phyloP scores from a whole-genome alignment of 35 echinoderm and acorn worm genomes.

The Apostichopus japonicus region DNA sequence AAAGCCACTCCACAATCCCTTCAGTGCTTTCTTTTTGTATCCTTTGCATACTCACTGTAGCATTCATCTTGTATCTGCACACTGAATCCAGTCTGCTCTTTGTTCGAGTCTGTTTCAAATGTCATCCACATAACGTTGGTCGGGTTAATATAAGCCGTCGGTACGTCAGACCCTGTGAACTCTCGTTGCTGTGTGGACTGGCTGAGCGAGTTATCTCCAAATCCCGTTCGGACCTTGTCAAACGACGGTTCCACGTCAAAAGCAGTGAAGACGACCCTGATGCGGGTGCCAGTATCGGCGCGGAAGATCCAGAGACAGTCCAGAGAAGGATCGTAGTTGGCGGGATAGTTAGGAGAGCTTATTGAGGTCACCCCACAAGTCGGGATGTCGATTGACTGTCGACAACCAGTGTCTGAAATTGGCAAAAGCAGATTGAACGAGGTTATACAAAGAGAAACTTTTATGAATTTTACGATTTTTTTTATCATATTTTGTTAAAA shows the following conservation, averaged over 20 bases:
- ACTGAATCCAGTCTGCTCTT: slow-evolving; percentile 44
- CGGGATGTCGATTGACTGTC: slow-evolving; percentile 43
- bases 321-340: background rate
- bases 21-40: too few species aligned
- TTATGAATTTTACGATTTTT: too few species aligned
- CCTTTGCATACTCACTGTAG: slow-evolving; percentile 44
- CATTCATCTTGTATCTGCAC: slow-evolving; percentile 61
- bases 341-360: slow-evolving; percentile 42
- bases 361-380: slow-evolving; percentile 22
- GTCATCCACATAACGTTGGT: slow-evolving; percentile 50
- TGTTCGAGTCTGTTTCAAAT: slow-evolving; percentile 52
- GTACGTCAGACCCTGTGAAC: slow-evolving; percentile 31
- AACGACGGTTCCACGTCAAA: slow-evolving; percentile 48
- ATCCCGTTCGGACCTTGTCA: slow-evolving; percentile 41
- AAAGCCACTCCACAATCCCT: too few species aligned
- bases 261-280: slow-evolving; percentile 45
- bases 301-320: slow-evolving; percentile 40
- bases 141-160: slow-evolving; percentile 1
- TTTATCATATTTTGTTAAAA: background rate
- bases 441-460: too few species aligned
- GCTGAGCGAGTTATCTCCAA: slow-evolving; percentile 16
- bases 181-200: background rate
- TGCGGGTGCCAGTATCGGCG: background rate
- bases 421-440: background rate
- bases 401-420: slow-evolving; percentile 23